Percentiles rank a stretch among this genome's conserved stretches.
phyloP scores from a whole-genome alignment of 2,113 vertebrate genomes.

The Nothobranchius furzeri region DNA sequence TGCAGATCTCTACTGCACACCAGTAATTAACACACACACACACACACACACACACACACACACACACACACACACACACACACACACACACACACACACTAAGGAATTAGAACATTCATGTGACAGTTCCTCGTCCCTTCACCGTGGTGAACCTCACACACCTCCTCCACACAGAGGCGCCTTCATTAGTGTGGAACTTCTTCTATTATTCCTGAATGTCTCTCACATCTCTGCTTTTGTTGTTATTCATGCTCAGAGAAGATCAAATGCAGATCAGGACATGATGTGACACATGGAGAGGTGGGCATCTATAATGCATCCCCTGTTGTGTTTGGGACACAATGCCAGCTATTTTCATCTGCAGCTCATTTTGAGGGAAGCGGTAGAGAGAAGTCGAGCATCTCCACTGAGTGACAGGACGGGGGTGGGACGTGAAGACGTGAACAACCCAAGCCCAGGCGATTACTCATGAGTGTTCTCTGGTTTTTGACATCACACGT shows the following conservation, averaged over 20 bases:
- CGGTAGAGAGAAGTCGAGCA: neutral
- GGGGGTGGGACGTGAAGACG: neutral
- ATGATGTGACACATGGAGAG: constrained; percentile 48
- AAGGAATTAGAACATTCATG: too few species aligned
- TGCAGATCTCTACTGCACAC: too few species aligned
- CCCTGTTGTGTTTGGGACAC: constrained; percentile 3
- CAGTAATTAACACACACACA: too few species aligned
- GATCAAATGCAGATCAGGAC: constrained; percentile 64
- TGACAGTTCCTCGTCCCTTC: neutral
- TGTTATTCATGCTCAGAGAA: constrained; percentile 45
- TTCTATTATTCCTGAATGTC: constrained; percentile 14
- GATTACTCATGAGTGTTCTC: constrained; percentile 17
- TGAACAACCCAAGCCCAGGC: constrained; percentile 14
- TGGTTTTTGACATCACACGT: neutral
- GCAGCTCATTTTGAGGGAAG: neutral
- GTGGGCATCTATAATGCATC: constrained; percentile 62
- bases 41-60: too few species aligned
- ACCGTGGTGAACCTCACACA: constrained; percentile 15
- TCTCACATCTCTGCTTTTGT: constrained; percentile 54
- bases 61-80: too few species aligned
- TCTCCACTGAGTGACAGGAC: constrained; percentile 22
- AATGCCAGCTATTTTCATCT: constrained; percentile 20
- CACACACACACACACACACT: too few species aligned
- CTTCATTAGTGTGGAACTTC: constrained; percentile 46
- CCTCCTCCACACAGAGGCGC: constrained; percentile 15